Base-by-base conservation (phyloP, 1,140 invertebrate genomes). In the Heliconius hewitsoni region DNA sequence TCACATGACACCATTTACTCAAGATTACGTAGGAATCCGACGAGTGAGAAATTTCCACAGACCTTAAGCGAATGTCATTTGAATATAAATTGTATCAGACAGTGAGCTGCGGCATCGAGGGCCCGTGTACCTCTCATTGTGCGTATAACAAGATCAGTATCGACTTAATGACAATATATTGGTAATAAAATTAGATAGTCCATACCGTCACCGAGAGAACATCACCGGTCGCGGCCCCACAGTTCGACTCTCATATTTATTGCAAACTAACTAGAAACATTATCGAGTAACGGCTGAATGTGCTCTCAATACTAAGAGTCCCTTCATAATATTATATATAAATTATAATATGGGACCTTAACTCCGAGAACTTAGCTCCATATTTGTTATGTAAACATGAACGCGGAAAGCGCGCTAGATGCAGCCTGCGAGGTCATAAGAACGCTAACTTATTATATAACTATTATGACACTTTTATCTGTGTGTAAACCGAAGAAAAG, bases 161-260 rank as follows among this genome's bases (percentile, higher is more conserved):
- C 93, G 89, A 91, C 90, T 92, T 94, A 94, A 94, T 94, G 93
- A 94, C 92, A 94, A 94, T 94, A 94, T 94, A 94, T 94, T 94
- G 92, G 91, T 93, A 92, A 93, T 94, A 94, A 94, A 94, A 93
- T 93, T 93, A 94, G 93, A 94, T 93, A 92, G 93, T 90, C 92
- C 89, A 88, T 91, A 88, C 86, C 88, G 89, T 93, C 93, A 94
- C 89, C 86, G 81, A 81, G 86, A 81, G 84, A 90, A 92, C 90
- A 92, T 91, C 91, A 90, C 81, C 79, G 81, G 79, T 82, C 85
- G 81, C 80, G 81, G 76, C 77, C 79, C 84, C 79, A 81, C 85
- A 79, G 80, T 82, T 86, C 86, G 88, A 91, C 88, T 93, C 88
- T 93, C 87, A 91, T 90, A 90, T 93, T 90, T 93, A 93, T 91